A percentile compares a stretch with the other conserved stretches of the same genome.
phyloP scores from a whole-genome alignment of 2,888 invertebrate genomes.

The Aphidoletes aphidimyza region DNA sequence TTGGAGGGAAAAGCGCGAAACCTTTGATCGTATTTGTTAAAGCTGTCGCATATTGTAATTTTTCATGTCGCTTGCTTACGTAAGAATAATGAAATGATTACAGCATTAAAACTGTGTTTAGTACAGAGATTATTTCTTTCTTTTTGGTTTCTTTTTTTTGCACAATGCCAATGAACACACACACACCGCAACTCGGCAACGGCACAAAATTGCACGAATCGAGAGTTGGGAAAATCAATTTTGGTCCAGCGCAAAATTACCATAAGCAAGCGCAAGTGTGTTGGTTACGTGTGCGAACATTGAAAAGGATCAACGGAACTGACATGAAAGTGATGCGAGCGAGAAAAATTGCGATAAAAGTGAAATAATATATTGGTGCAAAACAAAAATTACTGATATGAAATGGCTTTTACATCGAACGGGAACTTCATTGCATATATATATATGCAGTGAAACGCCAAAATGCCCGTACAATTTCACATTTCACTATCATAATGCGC shows the following conservation, averaged over 20 bases:
- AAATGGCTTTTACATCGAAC: conserved; percentile 22
- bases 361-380: conserved; percentile 49
- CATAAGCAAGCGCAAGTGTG: neutral
- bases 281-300: too few species aligned
- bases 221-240: too few species aligned
- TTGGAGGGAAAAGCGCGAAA: conserved; percentile 23
- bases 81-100: conserved; percentile 51
- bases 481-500: neutral
- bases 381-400: conserved; percentile 41
- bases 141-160: too few species aligned
- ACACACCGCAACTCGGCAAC: too few species aligned
- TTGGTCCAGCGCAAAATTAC: too few species aligned
- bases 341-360: conserved; percentile 21
- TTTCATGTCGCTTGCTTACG: conserved; percentile 50
- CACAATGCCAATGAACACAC: neutral
- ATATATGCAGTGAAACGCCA: neutral
- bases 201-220: too few species aligned
- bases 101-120: conserved; percentile 8
- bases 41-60: conserved; percentile 52
- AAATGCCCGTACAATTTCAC: conserved; percentile 3
- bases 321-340: neutral
- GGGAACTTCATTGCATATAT: neutral
- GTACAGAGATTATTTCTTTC: neutral
- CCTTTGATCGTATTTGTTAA: conserved; percentile 47
- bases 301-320: neutral